phyloP scores from a whole-genome alignment of 2,888 invertebrate species.

The Habroteleia sp. region DNA sequence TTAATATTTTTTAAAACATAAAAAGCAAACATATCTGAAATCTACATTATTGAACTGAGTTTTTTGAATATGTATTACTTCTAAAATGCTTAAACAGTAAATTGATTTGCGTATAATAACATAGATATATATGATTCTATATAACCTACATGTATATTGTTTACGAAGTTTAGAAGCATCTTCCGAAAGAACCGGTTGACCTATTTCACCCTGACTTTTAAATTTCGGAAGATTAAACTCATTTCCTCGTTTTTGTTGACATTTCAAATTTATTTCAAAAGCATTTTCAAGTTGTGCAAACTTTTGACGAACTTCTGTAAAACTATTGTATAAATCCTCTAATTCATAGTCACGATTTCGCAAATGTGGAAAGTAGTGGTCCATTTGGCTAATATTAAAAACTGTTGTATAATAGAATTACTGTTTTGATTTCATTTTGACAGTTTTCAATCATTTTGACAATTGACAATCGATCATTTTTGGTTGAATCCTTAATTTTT shows the following conservation, averaged over 20 bases:
- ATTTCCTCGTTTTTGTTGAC: constrained; percentile 66
- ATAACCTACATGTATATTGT: constrained; percentile 44
- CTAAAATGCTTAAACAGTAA: not conserved
- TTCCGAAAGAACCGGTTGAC: constrained; percentile 55
- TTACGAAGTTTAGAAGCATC: constrained; percentile 48
- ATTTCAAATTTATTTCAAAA: constrained; percentile 70
- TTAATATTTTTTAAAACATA: too few species aligned
- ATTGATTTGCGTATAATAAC: constrained; percentile 2
- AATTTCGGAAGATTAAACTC: constrained; percentile 66
- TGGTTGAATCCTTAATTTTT: too few species aligned
- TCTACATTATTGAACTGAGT: not conserved
- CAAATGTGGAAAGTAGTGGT: constrained; percentile 48
- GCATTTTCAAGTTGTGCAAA: constrained; percentile 70
- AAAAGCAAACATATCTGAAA: too few species aligned
- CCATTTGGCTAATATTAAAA: constrained; percentile 48
- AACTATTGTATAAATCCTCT: constrained; percentile 66
- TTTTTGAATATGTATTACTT: too few species aligned
- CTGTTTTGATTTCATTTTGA: constrained; percentile 28
- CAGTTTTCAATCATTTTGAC: constrained; percentile 11
- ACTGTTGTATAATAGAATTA: constrained; percentile 7
- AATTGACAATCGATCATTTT: constrained; percentile 17
- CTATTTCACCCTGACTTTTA: constrained; percentile 67
- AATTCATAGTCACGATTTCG: constrained; percentile 67
- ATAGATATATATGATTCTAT: constrained; percentile 27
- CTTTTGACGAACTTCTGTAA: constrained; percentile 68